phyloP scores from a whole-genome alignment of 2,113 vertebrate species.

The Phoxinus phoxinus region DNA sequence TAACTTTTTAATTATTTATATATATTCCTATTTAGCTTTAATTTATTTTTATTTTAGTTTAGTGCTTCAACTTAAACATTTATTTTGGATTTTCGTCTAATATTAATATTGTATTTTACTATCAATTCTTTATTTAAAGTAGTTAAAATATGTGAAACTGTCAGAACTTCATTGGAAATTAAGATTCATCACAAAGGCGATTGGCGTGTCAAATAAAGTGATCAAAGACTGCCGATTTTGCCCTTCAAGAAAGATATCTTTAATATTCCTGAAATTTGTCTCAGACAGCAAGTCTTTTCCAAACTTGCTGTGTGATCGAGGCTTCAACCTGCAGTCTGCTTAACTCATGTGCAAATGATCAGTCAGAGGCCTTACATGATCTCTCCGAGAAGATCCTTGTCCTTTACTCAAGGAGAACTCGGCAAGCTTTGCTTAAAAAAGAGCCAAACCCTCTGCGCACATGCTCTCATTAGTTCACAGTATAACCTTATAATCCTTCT shows the following conservation, averaged over 20 bases:
- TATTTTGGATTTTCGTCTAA: background rate
- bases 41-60: background rate
- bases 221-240: background rate
- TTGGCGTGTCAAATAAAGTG: conserved; percentile 7
- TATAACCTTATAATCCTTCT: conserved; percentile 20
- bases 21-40: background rate
- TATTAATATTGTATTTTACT: background rate
- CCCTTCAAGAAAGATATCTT: conserved; percentile 2
- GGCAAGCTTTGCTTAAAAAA: conserved; percentile 30
- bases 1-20: background rate
- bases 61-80: background rate
- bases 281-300: background rate
- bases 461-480: conserved; percentile 34
- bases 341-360: conserved; percentile 2
- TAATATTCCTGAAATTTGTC: conserved; percentile 8
- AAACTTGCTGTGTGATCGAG: background rate
- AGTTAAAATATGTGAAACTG: background rate
- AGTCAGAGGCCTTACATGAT: background rate
- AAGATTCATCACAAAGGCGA: background rate
- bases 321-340: conserved; percentile 26
- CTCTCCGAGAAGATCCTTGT: conserved; percentile 6
- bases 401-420: conserved; percentile 31
- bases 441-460: conserved; percentile 57
- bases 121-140: background rate
- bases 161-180: background rate